Percentiles rank a stretch among this genome's conserved stretches.
Evolutionary conservation across 2,113 vertebrate genomes (phyloP).

Genomic region (Corapipo altera): DNA sequence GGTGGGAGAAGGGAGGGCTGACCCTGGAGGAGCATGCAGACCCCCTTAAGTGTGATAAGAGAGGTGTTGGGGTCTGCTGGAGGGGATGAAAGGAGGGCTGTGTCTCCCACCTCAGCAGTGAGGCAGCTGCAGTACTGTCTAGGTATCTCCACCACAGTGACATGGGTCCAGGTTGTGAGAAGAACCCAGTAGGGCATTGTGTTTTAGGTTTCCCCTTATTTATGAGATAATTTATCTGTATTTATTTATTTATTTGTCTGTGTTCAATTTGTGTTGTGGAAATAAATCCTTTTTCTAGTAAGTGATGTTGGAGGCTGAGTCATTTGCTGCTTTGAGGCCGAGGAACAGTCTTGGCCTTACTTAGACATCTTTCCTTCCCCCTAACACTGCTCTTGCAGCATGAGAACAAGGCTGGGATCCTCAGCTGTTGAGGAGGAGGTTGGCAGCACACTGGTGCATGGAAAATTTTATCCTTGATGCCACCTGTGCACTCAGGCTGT

Average conservation of each 20-base stretch:
- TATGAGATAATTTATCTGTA: background rate
- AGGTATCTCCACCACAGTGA: background rate
- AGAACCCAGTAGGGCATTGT: background rate
- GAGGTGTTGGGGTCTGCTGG: background rate
- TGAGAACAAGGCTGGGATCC: background rate
- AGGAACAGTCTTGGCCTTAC: background rate
- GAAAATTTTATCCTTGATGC: background rate
- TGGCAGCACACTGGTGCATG: background rate
- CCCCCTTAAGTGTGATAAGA: background rate
- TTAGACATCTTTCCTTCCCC: background rate
- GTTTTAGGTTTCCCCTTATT: background rate
- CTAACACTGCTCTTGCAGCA: background rate
- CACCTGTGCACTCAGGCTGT: background rate
- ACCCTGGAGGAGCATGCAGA: background rate
- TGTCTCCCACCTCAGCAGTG: background rate
- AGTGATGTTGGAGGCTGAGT: background rate
- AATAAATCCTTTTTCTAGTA: slow-evolving; percentile 61
- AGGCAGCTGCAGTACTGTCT: background rate
- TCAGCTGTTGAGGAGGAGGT: background rate
- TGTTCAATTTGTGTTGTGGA: slow-evolving; percentile 38
- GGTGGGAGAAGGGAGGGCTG: background rate
- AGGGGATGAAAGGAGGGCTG: background rate
- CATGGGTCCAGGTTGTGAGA: background rate
- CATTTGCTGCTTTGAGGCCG: background rate
- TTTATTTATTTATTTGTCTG: slow-evolving; percentile 45